Conservation (phyloP, 2,888 invertebrate genomes). For the Agrotis clavis region DNA sequence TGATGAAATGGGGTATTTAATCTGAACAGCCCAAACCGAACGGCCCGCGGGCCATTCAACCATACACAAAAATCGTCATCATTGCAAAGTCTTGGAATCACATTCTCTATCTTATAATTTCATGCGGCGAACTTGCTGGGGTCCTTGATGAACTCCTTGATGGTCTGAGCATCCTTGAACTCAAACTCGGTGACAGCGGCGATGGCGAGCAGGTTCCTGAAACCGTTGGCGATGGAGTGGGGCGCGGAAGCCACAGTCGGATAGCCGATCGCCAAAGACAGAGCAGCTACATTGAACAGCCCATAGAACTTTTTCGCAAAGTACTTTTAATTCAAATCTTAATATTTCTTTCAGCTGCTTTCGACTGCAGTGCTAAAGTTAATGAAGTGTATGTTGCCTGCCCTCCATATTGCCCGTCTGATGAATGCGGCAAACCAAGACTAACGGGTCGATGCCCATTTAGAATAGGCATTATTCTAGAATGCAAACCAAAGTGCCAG, state of each 20-base stretch:
- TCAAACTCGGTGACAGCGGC: slow-evolving; percentile 99
- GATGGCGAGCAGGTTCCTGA: slow-evolving; percentile 99
- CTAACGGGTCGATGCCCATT: slow-evolving; percentile 68
- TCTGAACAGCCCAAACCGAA: too few species aligned
- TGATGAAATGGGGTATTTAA: too few species aligned
- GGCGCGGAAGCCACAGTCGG: slow-evolving; percentile 99
- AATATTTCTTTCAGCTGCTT: slow-evolving; percentile 66
- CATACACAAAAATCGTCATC: too few species aligned
- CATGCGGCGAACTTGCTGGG: too few species aligned
- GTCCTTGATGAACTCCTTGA: slow-evolving; percentile 98
- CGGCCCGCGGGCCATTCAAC: too few species aligned
- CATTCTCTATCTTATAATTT: neutral
- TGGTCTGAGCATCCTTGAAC: slow-evolving; percentile 98
- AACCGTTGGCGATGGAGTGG: slow-evolving; percentile 99
- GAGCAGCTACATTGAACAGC: slow-evolving; percentile 93
- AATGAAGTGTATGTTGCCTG: slow-evolving; percentile 73
- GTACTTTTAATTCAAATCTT: neutral
- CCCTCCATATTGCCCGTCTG: slow-evolving; percentile 72
- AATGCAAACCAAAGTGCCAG: slow-evolving; percentile 71
- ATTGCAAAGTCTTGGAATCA: too few species aligned
- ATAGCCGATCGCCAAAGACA: slow-evolving; percentile 98
- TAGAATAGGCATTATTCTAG: slow-evolving; percentile 64
- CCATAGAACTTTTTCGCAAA: neutral
- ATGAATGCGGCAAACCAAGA: slow-evolving; percentile 71
- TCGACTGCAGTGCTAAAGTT: slow-evolving; percentile 65